These are phyloP conservation scores for Pristionchus maxplancki DNA, from an alignment of 2,888 invertebrate genomes.

Conservation along the genomic window DNA sequence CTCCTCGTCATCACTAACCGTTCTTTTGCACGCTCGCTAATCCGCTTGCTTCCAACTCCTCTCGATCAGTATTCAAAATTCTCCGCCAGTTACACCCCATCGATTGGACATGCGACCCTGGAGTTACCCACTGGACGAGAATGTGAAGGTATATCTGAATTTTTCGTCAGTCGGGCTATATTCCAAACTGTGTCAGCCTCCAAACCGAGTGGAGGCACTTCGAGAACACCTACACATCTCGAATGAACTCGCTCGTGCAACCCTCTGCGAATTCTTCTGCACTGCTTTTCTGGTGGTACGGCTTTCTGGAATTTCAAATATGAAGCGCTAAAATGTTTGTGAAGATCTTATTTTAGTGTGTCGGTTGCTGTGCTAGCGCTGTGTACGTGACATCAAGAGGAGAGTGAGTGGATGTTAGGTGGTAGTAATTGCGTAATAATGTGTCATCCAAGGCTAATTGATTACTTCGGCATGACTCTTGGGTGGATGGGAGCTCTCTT, in stretches of 20 bases:
- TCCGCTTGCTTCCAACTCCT: background rate
- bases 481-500: background rate
- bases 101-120: background rate
- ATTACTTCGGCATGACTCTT: background rate
- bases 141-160: background rate
- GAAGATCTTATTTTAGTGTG: background rate
- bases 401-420: background rate
- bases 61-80: background rate
- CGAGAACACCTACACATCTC: background rate
- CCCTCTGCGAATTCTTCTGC: constrained; percentile 36
- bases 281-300: constrained; percentile 7
- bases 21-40: no score
- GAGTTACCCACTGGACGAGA: background rate
- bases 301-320: background rate
- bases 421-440: background rate
- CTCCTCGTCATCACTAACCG: no score
- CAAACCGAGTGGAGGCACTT: background rate
- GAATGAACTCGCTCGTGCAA: background rate
- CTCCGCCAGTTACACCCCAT: background rate
- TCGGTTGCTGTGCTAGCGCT: constrained; percentile 10
- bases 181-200: background rate
- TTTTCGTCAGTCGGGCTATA: background rate
- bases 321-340: no score
- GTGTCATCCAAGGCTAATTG: background rate
- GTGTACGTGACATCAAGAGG: background rate